A percentile compares a stretch with the other conserved stretches of the same genome.
Evolutionary conservation across 2,113 vertebrate species (phyloP).

Genomic region (Micronycteris hirsuta): DNA sequence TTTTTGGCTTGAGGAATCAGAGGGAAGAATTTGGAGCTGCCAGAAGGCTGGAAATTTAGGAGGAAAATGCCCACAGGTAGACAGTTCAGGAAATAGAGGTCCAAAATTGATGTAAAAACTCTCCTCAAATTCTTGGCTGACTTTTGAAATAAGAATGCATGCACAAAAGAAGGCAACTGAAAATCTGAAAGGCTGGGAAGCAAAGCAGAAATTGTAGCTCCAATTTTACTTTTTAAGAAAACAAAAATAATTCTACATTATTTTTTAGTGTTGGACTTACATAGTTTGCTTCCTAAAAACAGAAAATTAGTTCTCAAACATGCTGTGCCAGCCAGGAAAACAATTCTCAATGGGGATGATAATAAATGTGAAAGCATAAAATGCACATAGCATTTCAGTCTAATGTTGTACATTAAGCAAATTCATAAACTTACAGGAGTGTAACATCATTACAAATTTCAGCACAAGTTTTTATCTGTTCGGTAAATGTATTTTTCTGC

Average conservation of each 20-base stretch:
- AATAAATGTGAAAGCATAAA: not conserved
- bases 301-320: not conserved
- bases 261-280: not conserved
- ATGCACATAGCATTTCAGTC: not conserved
- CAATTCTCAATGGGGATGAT: not conserved
- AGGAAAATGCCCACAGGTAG: not conserved
- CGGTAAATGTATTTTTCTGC: not conserved
- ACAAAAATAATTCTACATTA: not conserved
- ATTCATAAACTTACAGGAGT: not conserved
- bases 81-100: not conserved
- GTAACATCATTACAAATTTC: not conserved
- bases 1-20: not conserved
- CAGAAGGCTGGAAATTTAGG: not conserved
- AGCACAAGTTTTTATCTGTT: not conserved
- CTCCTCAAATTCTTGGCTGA: not conserved
- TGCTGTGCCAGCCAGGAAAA: not conserved
- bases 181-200: not conserved
- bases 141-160: not conserved
- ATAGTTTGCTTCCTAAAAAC: not conserved
- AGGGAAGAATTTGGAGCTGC: not conserved
- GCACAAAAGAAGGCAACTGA: not conserved
- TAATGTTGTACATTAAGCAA: not conserved
- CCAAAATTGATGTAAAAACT: not conserved
- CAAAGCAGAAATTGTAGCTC: not conserved
- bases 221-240: not conserved